Conservation (phyloP, 1,140 invertebrate species). For the Papilio aristodemus region DNA sequence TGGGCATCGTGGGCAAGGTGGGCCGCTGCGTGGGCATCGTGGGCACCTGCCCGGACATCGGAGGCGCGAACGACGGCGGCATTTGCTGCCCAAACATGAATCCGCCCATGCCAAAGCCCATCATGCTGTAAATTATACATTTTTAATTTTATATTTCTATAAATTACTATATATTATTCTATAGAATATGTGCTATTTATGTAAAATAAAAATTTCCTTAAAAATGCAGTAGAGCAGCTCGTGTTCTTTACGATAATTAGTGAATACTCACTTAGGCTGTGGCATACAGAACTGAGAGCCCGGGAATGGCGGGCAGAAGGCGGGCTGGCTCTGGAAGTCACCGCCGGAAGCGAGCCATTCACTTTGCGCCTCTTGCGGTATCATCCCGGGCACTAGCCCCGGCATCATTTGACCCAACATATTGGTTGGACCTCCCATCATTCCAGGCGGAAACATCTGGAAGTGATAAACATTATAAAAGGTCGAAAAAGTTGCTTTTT, state of each 20-base stretch:
- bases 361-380: constrained; percentile 43
- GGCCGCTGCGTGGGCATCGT: constrained; percentile 39
- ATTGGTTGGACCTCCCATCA: constrained; percentile 44
- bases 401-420: constrained; percentile 39
- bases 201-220: no score
- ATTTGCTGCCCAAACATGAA: constrained; percentile 67
- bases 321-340: constrained; percentile 50
- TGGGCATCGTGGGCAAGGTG: constrained; percentile 38
- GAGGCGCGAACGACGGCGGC: constrained; percentile 38
- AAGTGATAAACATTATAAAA: neutral
- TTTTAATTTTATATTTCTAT: neutral
- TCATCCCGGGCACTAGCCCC: constrained; percentile 44
- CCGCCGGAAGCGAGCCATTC: constrained; percentile 51
- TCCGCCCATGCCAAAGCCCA: constrained; percentile 67
- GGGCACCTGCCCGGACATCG: constrained; percentile 33
- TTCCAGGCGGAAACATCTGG: constrained; percentile 64
- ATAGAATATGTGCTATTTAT: no score
- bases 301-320: constrained; percentile 60
- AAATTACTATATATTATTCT: no score
- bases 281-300: constrained; percentile 67
- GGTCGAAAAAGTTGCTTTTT: no score
- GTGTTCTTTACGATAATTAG: constrained; percentile 10
- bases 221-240: no score
- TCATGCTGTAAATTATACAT: no score
- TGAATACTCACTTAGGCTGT: constrained; percentile 63